Evolutionary conservation across 1,140 invertebrate species (phyloP).

Genomic region (Cherax destructor): DNA sequence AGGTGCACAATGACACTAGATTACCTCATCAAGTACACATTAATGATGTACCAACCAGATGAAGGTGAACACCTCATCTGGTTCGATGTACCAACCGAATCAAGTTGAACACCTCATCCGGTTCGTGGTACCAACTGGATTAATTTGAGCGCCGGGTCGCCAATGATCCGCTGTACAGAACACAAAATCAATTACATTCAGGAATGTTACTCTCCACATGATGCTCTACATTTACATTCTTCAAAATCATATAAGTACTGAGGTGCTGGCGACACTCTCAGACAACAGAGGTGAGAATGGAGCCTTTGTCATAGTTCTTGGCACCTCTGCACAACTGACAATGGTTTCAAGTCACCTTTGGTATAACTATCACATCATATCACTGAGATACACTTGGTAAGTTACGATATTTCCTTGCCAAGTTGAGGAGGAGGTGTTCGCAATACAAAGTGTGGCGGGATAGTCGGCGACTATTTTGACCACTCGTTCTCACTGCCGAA

Average conservation of each 20-base stretch:
- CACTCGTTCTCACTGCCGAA: conserved; percentile 19
- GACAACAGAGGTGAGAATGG: conserved; percentile 15
- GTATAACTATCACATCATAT: conserved; percentile 69
- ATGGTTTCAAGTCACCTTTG: conserved; percentile 65
- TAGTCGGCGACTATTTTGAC: conserved; percentile 11
- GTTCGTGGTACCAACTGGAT: too few relatives aligned
- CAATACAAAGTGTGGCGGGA: conserved; percentile 29
- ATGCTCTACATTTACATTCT: conserved; percentile 1
- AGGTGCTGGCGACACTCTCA: conserved; percentile 29
- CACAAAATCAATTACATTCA: conserved; percentile 15
- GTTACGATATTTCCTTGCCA: conserved; percentile 55
- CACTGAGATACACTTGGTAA: conserved; percentile 69
- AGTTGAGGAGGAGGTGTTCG: conserved; percentile 39
- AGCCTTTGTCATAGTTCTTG: conserved; percentile 38
- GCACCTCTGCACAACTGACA: conserved; percentile 59
- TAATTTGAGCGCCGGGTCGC: too few relatives aligned
- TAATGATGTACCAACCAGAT: background rate
- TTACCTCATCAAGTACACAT: too few relatives aligned
- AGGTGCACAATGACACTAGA: too few relatives aligned
- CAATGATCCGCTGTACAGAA: too few relatives aligned
- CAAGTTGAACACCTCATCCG: background rate
- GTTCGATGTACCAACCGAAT: too few relatives aligned
- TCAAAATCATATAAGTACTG: conserved; percentile 14
- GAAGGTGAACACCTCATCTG: conserved; percentile 8
- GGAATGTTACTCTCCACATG: conserved; percentile 54